phyloP scores from a whole-genome alignment of 2,113 vertebrate genomes.

The Erythrocercus mccallii region DNA sequence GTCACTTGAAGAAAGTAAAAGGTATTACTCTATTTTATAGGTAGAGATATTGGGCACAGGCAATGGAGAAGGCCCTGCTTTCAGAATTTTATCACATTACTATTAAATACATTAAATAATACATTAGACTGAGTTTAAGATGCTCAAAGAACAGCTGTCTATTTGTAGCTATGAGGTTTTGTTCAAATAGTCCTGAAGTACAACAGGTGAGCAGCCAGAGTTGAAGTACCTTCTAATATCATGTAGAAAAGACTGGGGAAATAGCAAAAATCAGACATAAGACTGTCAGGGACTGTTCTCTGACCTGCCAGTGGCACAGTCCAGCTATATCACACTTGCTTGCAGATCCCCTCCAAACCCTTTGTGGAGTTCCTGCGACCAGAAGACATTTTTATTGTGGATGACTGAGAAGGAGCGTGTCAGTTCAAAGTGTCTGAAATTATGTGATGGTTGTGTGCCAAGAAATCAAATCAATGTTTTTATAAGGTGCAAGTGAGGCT shows the following conservation, averaged over 20 bases:
- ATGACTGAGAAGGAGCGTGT: fast-evolving
- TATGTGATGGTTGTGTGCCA: not conserved
- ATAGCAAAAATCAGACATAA: not conserved
- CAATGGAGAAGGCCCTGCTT: not conserved
- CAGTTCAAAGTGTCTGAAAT: not conserved
- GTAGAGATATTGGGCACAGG: not conserved
- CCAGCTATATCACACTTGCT: not conserved
- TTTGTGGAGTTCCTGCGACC: not conserved
- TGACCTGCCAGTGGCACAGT: not conserved
- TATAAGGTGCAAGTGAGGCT: not conserved
- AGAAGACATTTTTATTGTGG: not conserved
- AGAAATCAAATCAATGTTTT: not conserved
- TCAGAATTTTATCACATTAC: not conserved
- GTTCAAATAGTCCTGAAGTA: not conserved
- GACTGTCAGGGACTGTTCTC: not conserved
- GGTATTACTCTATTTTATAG: not conserved
- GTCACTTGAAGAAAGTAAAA: not conserved
- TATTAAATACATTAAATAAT: not conserved
- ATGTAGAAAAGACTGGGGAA: not conserved
- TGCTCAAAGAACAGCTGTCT: not conserved
- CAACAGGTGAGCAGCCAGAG: not conserved
- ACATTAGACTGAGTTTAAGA: not conserved
- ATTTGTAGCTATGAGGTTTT: not conserved
- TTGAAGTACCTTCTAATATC: not conserved
- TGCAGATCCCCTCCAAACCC: not conserved